Evolutionary conservation across 2,888 invertebrate species (phyloP), one percentile per base, ranked within the genome.

Genomic region (Synanthedon myopaeformis): DNA sequence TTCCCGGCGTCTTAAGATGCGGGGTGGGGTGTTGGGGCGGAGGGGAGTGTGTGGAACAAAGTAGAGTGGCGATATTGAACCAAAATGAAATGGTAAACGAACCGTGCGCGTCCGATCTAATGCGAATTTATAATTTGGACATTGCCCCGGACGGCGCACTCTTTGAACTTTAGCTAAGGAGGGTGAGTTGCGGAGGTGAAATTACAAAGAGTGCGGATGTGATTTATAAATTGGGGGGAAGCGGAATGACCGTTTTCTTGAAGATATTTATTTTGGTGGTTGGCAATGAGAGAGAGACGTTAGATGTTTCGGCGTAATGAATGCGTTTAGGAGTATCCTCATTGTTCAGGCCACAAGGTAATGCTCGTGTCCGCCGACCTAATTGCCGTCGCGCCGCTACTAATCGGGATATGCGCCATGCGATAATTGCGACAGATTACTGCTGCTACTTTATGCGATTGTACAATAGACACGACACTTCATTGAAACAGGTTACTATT

Each of bases 61-160:
- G 86, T 86, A 79, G 86, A 84, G 85, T 80, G 85, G 85, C 85
- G 85, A 86, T 87, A 87, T 87, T 84, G 86, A 83, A 84, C 85
- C 82, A 79, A 87, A 86, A 86, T 86, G 86, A 86, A 87, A 87
- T 80, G 84, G 85, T 85, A 87, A 87, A 86, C 86, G 87, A 87
- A 87, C 84, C 87, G 82, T 85, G 82, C 82, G 84, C 84, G 86
- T 86, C 85, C 86, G 85, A 85, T 86, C 86, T 87, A 86, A 86
- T 86, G 86, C 85, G 87, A 86, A 87, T 87, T 87, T 86, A 87
- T 87, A 87, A 87, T 87, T 87, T 85, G 87, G 85, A 84, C 86
- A 79, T 86, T 76, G 84, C 83, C 81, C 81, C 77, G 76, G 64
- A 64, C 74, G 76, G 77, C 70, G 74, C 67, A 71, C 82, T 85